These are phyloP conservation scores for Sebastes ruberrimus DNA, from an alignment of 2,797 vertebrate genomes.

Conservation along the genomic window DNA sequence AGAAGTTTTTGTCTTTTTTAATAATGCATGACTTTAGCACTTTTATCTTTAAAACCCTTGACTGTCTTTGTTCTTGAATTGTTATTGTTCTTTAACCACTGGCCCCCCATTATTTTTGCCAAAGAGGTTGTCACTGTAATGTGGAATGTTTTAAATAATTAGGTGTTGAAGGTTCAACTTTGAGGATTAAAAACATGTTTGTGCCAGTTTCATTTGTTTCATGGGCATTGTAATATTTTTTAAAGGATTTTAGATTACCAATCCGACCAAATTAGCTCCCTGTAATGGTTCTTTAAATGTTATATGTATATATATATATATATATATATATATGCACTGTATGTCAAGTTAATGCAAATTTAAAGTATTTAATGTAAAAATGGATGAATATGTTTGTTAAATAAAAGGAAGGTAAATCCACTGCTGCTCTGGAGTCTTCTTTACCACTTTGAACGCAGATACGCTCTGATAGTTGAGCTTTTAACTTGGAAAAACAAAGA, in stretches of 20 bases:
- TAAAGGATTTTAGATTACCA: conserved; percentile 16
- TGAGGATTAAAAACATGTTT: conserved; percentile 23
- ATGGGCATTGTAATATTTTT: conserved; percentile 5
- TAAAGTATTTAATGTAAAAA: conserved; percentile 24
- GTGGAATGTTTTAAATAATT: conserved; percentile 26
- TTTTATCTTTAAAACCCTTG: conserved; percentile 34
- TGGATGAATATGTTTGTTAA: conserved; percentile 22
- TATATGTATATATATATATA: not conserved
- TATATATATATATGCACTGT: not conserved
- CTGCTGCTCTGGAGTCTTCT: conserved; percentile 12
- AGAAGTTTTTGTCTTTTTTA: conserved; percentile 30
- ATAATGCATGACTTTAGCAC: conserved; percentile 19
- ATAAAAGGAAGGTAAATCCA: conserved; percentile 46
- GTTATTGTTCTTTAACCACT: conserved; percentile 4
- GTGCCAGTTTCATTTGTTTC: conserved; percentile 9
- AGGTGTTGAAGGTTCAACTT: not conserved
- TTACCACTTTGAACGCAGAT: conserved; percentile 19
- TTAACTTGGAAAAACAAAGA: conserved; percentile 31
- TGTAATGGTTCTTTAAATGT: not conserved
- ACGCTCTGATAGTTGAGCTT: conserved; percentile 5
- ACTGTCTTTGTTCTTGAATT: conserved; percentile 25
- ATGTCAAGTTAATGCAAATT: not conserved
- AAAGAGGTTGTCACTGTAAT: conserved; percentile 2
- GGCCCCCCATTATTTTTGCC: not conserved
- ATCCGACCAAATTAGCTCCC: not conserved